phyloP scores from a whole-genome alignment of 2,113 vertebrate genomes.

The Leptosomus discolor region DNA sequence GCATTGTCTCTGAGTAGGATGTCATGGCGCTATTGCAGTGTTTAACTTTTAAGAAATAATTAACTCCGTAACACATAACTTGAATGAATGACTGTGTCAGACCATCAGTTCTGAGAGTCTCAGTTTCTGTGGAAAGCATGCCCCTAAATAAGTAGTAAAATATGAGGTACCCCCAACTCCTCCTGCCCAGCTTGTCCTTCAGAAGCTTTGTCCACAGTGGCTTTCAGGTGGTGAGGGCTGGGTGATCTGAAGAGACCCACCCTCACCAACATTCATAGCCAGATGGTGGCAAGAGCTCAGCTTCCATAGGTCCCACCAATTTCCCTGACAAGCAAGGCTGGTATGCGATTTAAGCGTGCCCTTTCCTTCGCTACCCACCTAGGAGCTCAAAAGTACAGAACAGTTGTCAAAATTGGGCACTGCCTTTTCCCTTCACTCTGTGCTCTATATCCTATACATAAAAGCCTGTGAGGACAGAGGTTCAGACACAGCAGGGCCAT shows the following conservation, averaged over 20 bases:
- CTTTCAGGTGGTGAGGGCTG: not conserved
- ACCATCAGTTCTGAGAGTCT: not conserved
- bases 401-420: not conserved
- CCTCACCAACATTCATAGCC: not conserved
- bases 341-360: accelerated
- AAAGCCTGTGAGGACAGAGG: not conserved
- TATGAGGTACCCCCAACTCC: not conserved
- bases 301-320: not conserved
- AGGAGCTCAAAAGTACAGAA: not conserved
- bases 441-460: not conserved
- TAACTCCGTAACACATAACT: not conserved
- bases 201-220: not conserved
- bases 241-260: not conserved
- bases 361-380: not conserved
- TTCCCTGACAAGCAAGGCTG: not conserved
- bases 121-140: not conserved
- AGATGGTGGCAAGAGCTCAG: not conserved
- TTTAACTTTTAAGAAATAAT: not conserved
- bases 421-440: not conserved
- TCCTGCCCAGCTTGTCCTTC: not conserved
- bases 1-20: not conserved
- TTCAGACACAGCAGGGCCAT: not conserved
- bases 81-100: not conserved
- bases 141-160: not conserved
- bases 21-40: not conserved